Conservation (phyloP, 1,140 invertebrate genomes). For the Octopus bimaculoides region DNA sequence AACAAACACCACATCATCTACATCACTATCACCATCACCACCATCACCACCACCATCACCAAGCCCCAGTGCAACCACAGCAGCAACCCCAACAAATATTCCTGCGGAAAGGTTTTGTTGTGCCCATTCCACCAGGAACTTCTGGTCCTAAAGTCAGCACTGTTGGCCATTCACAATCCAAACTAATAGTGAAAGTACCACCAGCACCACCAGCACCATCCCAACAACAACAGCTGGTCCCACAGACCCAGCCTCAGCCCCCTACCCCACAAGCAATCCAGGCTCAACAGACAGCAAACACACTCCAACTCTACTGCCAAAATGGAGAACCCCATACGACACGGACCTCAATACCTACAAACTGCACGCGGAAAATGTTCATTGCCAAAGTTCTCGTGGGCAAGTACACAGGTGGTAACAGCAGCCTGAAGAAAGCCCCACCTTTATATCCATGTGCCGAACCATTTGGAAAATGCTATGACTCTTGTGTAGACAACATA, state of each 20-base stretch:
- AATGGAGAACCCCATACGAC: neutral
- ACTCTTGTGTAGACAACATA: conserved; percentile 45
- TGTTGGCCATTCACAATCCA: conserved; percentile 2
- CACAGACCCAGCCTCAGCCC: neutral
- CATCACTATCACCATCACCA: neutral
- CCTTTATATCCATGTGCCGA: conserved; percentile 32
- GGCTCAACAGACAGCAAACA: neutral
- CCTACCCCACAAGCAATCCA: neutral
- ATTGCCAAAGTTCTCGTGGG: conserved; percentile 40
- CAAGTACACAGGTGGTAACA: conserved; percentile 31
- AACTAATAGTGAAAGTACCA: conserved; percentile 1
- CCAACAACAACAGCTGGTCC: neutral
- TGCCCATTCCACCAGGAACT: conserved; percentile 18
- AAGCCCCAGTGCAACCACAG: neutral
- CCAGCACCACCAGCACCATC: neutral
- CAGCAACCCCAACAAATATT: neutral
- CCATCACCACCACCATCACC: neutral
- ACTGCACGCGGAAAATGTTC: conserved; percentile 38
- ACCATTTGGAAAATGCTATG: conserved; percentile 37
- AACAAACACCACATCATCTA: neutral
- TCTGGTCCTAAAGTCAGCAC: conserved; percentile 5
- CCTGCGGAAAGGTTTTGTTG: conserved; percentile 10
- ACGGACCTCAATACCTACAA: conserved; percentile 13
- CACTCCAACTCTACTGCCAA: neutral
- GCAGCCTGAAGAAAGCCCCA: conserved; percentile 32